phyloP scores from a whole-genome alignment of 2,888 invertebrate species.

The Pseudococcus longispinus region DNA sequence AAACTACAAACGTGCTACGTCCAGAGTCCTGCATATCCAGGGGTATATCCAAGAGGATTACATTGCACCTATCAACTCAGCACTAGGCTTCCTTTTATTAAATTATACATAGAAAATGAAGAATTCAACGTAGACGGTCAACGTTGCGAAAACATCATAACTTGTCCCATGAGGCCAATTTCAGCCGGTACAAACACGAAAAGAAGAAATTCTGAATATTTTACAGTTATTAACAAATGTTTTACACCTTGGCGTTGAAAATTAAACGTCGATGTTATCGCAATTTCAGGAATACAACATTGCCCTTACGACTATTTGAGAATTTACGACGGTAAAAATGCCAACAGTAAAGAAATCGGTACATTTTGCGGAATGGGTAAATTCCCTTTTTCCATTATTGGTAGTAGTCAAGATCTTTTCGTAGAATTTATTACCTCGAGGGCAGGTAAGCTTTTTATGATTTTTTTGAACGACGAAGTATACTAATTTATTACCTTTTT shows the following conservation, averaged over 20 bases:
- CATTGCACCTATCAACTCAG: conserved; percentile 91
- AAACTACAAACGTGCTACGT: conserved; percentile 91
- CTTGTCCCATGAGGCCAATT: conserved; percentile 90
- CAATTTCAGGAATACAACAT: conserved; percentile 73
- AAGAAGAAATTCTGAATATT: neutral
- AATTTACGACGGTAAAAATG: conserved; percentile 89
- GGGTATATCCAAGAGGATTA: conserved; percentile 87
- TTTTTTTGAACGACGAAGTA: conserved; percentile 39
- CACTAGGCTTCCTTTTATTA: conserved; percentile 84
- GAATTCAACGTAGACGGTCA: conserved; percentile 94
- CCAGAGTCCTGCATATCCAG: conserved; percentile 91
- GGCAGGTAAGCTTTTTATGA: conserved; percentile 68
- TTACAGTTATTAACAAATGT: neutral
- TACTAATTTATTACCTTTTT: conserved; percentile 29
- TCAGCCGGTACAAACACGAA: conserved; percentile 71
- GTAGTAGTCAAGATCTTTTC: conserved; percentile 86
- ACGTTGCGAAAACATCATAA: conserved; percentile 92
- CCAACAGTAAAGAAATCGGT: conserved; percentile 84
- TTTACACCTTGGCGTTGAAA: neutral
- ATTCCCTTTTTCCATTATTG: conserved; percentile 92
- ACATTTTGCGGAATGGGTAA: conserved; percentile 93
- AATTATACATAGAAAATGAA: conserved; percentile 81
- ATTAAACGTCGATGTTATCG: neutral
- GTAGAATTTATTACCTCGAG: conserved; percentile 89
- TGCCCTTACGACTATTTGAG: conserved; percentile 90